Conservation (phyloP, 1,140 invertebrate genomes). For the Cyphomyrmex costatus region DNA sequence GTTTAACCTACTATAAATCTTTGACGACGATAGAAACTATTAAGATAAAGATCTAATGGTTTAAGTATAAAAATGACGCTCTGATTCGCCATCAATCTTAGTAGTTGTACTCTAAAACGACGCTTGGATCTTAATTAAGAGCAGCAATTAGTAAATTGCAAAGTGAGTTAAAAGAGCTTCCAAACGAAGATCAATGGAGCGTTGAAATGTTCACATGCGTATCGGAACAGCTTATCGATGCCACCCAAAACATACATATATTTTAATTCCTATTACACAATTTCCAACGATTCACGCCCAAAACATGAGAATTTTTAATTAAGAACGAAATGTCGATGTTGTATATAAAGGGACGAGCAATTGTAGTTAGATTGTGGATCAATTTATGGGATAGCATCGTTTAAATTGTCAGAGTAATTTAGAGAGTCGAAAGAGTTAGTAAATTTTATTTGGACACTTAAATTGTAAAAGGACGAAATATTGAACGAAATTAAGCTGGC, state of each 20-base stretch:
- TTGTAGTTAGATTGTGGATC: slow-evolving; percentile 52
- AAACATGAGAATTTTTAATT: slow-evolving; percentile 60
- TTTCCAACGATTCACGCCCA: slow-evolving; percentile 60
- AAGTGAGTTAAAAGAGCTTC: slow-evolving; percentile 29
- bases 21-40: neutral
- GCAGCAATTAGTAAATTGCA: slow-evolving; percentile 58
- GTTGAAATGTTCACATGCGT: slow-evolving; percentile 51
- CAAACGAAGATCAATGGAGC: slow-evolving; percentile 42
- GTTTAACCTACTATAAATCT: neutral
- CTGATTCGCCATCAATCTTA: slow-evolving; percentile 33
- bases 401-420: slow-evolving; percentile 78
- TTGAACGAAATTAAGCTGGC: slow-evolving; percentile 16
- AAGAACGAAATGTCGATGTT: slow-evolving; percentile 7
- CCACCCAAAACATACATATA: slow-evolving; percentile 22
- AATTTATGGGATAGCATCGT: slow-evolving; percentile 75
- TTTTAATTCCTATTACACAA: slow-evolving; percentile 43
- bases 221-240: slow-evolving; percentile 23
- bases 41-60: neutral
- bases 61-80: slow-evolving; percentile 31
- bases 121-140: slow-evolving; percentile 45
- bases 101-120: neutral
- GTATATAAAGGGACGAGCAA: slow-evolving; percentile 18
- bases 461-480: slow-evolving; percentile 37
- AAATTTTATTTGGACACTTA: slow-evolving; percentile 70
- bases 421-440: slow-evolving; percentile 72